Evolutionary conservation across 2,888 invertebrate species (phyloP).

Genomic region (Thera obeliscata): DNA sequence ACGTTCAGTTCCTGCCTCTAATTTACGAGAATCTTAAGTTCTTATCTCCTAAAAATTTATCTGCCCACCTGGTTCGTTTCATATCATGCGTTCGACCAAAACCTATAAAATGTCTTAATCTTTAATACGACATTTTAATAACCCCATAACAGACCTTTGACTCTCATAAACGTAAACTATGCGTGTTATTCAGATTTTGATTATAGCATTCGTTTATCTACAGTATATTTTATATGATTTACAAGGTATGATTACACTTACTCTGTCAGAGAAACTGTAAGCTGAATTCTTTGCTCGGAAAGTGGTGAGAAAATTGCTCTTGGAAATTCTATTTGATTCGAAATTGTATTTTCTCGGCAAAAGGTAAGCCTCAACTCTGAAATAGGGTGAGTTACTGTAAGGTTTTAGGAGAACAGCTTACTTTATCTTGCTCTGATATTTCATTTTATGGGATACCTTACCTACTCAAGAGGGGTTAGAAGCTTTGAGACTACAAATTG

Average conservation of each 20-base stretch:
- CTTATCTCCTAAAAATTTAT: background rate
- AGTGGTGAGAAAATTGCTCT: conserved; percentile 17
- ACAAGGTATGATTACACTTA: conserved; percentile 14
- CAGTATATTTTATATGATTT: conserved; percentile 8
- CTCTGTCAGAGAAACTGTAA: conserved; percentile 3
- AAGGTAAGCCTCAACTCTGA: conserved; percentile 12
- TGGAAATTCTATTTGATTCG: conserved; percentile 16
- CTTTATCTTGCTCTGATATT: no score
- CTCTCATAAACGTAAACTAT: conserved; percentile 18
- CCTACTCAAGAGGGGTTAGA: no score
- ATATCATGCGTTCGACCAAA: background rate
- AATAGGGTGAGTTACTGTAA: conserved; percentile 1
- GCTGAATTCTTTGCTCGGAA: conserved; percentile 4
- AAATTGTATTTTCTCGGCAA: conserved; percentile 19
- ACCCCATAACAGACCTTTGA: conserved; percentile 23
- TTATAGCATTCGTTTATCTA: background rate
- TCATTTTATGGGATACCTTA: no score
- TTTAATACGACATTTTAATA: conserved; percentile 20
- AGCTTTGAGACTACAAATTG: no score
- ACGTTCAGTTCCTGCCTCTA: no score
- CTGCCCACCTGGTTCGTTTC: background rate
- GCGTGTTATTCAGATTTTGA: background rate
- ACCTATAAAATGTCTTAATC: conserved; percentile 21
- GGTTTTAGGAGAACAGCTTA: no score
- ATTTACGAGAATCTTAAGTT: no score